Base-by-base conservation (phyloP, 2,797 vertebrate genomes). In the Pseudomugil tenellus region DNA sequence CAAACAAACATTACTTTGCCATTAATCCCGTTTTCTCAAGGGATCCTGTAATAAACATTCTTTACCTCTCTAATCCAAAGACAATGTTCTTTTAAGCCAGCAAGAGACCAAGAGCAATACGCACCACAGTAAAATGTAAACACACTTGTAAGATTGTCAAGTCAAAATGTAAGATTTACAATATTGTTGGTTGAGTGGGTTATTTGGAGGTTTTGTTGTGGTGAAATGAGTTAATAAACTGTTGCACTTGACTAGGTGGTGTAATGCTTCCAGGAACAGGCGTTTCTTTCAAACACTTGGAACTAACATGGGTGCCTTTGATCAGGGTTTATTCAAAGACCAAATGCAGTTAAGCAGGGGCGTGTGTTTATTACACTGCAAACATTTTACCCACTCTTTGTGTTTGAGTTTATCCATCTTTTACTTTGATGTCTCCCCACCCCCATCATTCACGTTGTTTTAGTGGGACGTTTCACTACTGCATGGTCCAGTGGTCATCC, bases 351-450 rank as follows among this genome's bases (percentile, higher is more conserved):
- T 23, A 39, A 53, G 70, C 26, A 46, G 46, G 78, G 73, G 66
- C 29, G 62, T 71, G 65, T 87, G 86, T 87, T 85, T 85, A 69
- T 41, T 54, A 59, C 71, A 61, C 0, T 16, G 23, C 55, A 64
- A 69, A 81, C 68, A 75, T 57, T 46, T 9, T 12, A 58, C 63
- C 56, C 31, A 65, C 63, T 52, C 70, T 64, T 17, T 21, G 1
- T 13, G 13, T 17, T 63, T 57, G 17, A 34, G 53, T 67, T 58
- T 52, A 72, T n/a, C 64, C 58, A 25, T 51, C 72, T 60, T 71
- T 48, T 39, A 52, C 73, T 81, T 76, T 83, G 78, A 85, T 73
- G 76, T 76, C 16, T 17, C 34, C 34, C 64, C 16, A 26, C n/a
- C 54, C 72, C 57, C 29, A 13, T 61, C 58, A 34, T 41, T 67